Evolutionary conservation across 2,888 invertebrate species (phyloP).

Genomic region (Plagodis dolabraria): DNA sequence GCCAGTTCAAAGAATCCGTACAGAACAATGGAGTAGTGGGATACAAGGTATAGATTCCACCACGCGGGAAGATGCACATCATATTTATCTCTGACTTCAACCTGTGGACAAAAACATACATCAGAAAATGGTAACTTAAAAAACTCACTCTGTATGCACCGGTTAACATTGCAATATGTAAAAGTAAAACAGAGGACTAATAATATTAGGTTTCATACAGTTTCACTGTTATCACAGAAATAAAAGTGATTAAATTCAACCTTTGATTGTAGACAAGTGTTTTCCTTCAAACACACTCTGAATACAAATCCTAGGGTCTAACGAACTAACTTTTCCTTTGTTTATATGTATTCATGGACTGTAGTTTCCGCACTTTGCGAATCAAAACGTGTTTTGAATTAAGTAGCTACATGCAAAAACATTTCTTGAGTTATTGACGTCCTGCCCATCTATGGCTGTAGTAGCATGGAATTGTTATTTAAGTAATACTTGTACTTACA

Average conservation of each 20-base stretch:
- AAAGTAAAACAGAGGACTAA: too few species aligned
- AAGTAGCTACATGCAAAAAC: neutral
- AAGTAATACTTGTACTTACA: neutral
- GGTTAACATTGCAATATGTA: too few species aligned
- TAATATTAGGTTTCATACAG: too few species aligned
- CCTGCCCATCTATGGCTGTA: neutral
- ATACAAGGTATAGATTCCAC: conserved; percentile 87
- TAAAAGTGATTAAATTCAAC: too few species aligned
- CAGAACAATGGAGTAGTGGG: conserved; percentile 88
- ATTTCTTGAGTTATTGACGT: neutral
- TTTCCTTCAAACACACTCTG: neutral
- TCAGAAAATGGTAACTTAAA: neutral
- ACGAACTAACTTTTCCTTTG: too few species aligned
- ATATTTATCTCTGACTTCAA: conserved; percentile 87
- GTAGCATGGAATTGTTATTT: neutral
- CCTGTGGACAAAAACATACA: conserved; percentile 64
- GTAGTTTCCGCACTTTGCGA: too few species aligned
- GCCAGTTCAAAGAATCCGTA: conserved; percentile 88
- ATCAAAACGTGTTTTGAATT: neutral
- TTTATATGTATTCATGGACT: too few species aligned
- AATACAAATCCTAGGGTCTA: too few species aligned
- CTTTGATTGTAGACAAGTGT: too few species aligned
- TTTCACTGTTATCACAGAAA: too few species aligned
- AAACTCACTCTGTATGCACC: neutral
- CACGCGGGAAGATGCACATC: conserved; percentile 87